Base-by-base conservation (phyloP, 2,113 vertebrate genomes). In the Clupea harengus region DNA sequence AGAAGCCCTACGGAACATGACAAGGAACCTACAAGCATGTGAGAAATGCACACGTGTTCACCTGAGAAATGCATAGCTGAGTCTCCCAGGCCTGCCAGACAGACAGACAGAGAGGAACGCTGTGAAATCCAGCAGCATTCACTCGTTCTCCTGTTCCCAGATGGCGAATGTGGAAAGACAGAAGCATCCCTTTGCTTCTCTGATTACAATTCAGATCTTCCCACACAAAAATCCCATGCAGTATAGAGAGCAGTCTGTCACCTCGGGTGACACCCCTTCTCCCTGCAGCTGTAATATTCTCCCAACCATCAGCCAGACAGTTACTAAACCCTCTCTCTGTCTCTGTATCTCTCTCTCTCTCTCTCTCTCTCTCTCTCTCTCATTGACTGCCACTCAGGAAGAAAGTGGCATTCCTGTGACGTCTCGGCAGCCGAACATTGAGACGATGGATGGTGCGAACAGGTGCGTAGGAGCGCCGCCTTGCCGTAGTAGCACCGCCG, bases 201-300 rank as follows among this genome's bases (percentile, higher is more conserved):
- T 25, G 64, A 28, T 67, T 67, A 67, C 64, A 28, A 67, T 67
- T 67, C 64, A 25, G n/a, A 25, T 67, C 64, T 67, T 67, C 64
- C 64, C 64, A 67, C 64, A 28, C 64, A 67, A 28, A 10, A 1
- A 67, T 67, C 64, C 64, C 64, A 67, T n/a, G 25, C 64, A 67
- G 64, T 67, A 28, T 67, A 67, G n/a, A 67, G 64, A 67, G 64
- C 64, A 67, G 64, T 67, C 64, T 67, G 64, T 13, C 64, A 67
- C 64, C n/a, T 67, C 52, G 52, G 52, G 52, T 28, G 4, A 25
- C 64, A 25, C n/a, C 2, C 22, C 11, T 32, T 39, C 72, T 75
- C 67, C 28, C 13, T 11, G 72, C 72, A 78, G 72, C 72, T 78
- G 72, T 39, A 32, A 44, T 4, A 78, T 39, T 78, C 72, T 39